Percentiles rank a stretch among this genome's conserved stretches.
Conservation (phyloP, 2,888 invertebrate genomes). For the Tridacna crocea region DNA sequence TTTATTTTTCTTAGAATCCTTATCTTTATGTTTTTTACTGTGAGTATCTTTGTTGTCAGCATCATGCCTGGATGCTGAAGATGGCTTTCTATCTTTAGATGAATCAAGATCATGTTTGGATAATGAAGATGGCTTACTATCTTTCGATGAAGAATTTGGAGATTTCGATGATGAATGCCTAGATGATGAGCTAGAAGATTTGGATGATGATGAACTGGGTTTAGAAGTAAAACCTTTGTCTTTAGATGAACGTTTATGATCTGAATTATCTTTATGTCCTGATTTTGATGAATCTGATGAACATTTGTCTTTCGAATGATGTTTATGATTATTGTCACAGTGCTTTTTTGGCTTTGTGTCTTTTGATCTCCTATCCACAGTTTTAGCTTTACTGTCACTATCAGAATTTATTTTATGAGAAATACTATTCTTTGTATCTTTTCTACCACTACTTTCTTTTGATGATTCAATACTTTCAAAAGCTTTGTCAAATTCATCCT, state of each 20-base stretch:
- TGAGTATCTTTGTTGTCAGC: not conserved
- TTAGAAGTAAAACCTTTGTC: not conserved
- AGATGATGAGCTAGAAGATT: slow-evolving; percentile 13
- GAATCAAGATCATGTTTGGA: not conserved
- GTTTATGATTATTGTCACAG: slow-evolving; percentile 11
- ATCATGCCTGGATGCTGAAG: not conserved
- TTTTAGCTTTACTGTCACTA: slow-evolving; percentile 14
- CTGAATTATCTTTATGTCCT: slow-evolving; percentile 23
- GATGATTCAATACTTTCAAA: slow-evolving; percentile 31
- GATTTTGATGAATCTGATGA: slow-evolving; percentile 7
- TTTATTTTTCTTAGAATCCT: not conserved
- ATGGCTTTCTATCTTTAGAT: slow-evolving; percentile 3
- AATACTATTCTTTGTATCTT: not conserved
- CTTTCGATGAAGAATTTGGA: slow-evolving; percentile 20
- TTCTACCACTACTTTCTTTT: not conserved
- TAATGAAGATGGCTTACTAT: slow-evolving; percentile 4
- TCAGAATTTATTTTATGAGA: not conserved
- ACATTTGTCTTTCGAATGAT: slow-evolving; percentile 19
- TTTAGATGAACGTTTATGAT: slow-evolving; percentile 33
- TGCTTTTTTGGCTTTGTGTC: slow-evolving; percentile 14
- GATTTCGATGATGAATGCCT: slow-evolving; percentile 25
- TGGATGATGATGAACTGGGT: not conserved
- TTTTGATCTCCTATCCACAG: slow-evolving; percentile 10
- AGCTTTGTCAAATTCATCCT: slow-evolving; percentile 55
- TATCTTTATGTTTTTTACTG: slow-evolving; percentile 7